phyloP scores from a whole-genome alignment of 1,140 invertebrate genomes.

The Eriocheir sinensis region DNA sequence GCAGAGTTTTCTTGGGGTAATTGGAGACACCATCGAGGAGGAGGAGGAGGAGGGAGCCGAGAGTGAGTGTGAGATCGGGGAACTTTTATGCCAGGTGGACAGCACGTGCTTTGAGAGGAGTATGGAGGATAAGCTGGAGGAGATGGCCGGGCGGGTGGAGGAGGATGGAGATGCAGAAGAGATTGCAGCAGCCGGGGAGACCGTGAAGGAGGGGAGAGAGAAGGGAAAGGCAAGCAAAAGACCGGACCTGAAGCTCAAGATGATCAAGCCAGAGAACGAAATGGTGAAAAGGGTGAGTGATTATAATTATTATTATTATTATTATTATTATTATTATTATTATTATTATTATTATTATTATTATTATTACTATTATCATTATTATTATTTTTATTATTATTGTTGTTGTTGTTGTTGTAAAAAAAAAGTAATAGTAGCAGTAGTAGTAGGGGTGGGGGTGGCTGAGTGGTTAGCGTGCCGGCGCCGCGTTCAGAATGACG shows the following conservation, averaged over 20 bases:
- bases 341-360: background rate
- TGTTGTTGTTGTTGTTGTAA: too few relatives aligned
- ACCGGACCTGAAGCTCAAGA: constrained; percentile 47
- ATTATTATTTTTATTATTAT: too few relatives aligned
- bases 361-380: too few relatives aligned
- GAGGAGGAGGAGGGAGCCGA: constrained; percentile 63
- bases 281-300: constrained; percentile 35
- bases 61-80: constrained; percentile 62
- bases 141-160: background rate
- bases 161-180: background rate
- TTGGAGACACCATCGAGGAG: constrained; percentile 50
- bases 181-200: background rate
- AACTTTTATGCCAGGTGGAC: constrained; percentile 40
- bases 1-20: background rate
- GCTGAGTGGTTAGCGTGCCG: too few relatives aligned
- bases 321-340: background rate
- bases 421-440: too few relatives aligned
- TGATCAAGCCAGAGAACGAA: constrained; percentile 42
- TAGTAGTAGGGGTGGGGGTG: too few relatives aligned
- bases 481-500: too few relatives aligned
- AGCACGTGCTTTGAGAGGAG: constrained; percentile 56
- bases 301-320: background rate
- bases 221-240: background rate
- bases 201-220: background rate
- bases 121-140: constrained; percentile 69